These are phyloP conservation scores for Pristionchus entomophagus DNA, from an alignment of 2,888 invertebrate genomes.

Conservation along the genomic window DNA sequence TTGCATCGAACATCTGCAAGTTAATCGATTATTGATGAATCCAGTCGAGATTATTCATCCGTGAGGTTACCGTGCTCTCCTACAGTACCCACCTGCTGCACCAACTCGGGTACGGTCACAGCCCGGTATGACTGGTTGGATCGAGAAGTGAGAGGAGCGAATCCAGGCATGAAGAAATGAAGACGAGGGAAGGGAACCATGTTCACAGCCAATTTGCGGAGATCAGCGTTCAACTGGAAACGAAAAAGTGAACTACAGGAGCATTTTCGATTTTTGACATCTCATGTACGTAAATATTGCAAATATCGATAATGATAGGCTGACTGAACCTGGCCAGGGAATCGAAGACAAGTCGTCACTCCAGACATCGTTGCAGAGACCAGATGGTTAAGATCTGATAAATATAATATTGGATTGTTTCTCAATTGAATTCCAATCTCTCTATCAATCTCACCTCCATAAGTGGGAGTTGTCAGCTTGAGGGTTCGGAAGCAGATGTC, in stretches of 20 bases:
- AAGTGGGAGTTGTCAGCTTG: slow-evolving; percentile 83
- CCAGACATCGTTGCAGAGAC: slow-evolving; percentile 79
- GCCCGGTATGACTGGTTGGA: slow-evolving; percentile 81
- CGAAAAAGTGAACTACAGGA: not conserved
- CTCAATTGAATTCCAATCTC: slow-evolving; percentile 76
- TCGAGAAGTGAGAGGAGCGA: slow-evolving; percentile 90
- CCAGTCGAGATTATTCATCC: too few species aligned
- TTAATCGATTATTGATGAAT: slow-evolving; percentile 73
- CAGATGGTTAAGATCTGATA: slow-evolving; percentile 76
- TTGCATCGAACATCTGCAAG: slow-evolving; percentile 82
- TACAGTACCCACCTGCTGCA: slow-evolving; percentile 80
- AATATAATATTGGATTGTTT: not conserved
- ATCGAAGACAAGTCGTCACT: slow-evolving; percentile 83
- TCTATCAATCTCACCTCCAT: slow-evolving; percentile 81
- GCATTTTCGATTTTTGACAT: not conserved
- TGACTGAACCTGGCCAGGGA: slow-evolving; percentile 84
- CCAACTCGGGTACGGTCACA: slow-evolving; percentile 84
- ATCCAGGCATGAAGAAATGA: slow-evolving; percentile 80
- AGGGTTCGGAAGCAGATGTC: slow-evolving; percentile 80
- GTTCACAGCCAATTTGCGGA: slow-evolving; percentile 49
- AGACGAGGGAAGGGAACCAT: slow-evolving; percentile 84
- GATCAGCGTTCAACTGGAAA: slow-evolving; percentile 82
- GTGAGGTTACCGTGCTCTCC: not conserved
- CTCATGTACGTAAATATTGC: not conserved
- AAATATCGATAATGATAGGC: not conserved